Percentiles rank a stretch among this genome's conserved stretches.
Conservation (phyloP, 2,797 vertebrate species). For the Syndactyla subalaris region DNA sequence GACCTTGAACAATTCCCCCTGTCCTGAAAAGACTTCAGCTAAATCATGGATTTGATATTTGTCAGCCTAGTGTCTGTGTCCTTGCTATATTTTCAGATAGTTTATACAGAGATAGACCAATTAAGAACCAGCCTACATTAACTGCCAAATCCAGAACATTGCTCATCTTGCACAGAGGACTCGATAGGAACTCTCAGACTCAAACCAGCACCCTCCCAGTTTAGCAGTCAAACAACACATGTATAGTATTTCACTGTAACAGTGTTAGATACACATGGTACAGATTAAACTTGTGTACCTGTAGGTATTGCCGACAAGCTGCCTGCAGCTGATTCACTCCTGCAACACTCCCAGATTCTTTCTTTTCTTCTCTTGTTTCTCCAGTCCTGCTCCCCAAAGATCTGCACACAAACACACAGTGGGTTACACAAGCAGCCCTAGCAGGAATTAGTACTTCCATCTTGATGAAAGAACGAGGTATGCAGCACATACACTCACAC, state of each 20-base stretch:
- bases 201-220: background rate
- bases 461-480: background rate
- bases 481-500: background rate
- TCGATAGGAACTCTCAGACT: background rate
- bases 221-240: background rate
- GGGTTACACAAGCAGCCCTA: background rate
- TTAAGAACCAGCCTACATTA: background rate
- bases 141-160: background rate
- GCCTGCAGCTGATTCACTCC: constrained; percentile 45
- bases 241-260: background rate
- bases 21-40: background rate
- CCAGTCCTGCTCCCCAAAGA: background rate
- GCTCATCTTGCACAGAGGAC: rapidly evolving
- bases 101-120: background rate
- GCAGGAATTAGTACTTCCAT: background rate
- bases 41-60: background rate
- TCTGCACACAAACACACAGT: constrained; percentile 22
- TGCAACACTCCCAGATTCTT: background rate
- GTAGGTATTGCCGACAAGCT: constrained; percentile 71
- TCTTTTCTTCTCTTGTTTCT: constrained; percentile 59
- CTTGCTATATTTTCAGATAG: background rate
- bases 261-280: background rate
- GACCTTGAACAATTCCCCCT: background rate
- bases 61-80: background rate
- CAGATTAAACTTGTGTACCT: constrained; percentile 59